Conservation (phyloP, 92 coral and sea anemone species). For the Porites divaricata region DNA sequence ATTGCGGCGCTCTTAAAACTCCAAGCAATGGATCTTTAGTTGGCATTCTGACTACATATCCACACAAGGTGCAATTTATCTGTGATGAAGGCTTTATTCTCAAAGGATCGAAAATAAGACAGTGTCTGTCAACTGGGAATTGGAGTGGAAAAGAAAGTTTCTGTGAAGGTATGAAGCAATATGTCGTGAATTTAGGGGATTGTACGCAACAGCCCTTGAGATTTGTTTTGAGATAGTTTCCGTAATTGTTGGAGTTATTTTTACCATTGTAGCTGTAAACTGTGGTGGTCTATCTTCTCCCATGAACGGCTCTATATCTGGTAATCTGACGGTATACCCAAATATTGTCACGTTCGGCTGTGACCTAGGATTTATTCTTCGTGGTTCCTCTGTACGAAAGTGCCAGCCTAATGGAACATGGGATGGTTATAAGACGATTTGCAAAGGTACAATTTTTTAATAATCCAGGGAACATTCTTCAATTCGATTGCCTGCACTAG, state of each 20-base stretch:
- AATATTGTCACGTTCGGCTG: constrained; percentile 39
- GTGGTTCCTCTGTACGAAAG: constrained; percentile 50
- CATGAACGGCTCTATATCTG: constrained; percentile 24
- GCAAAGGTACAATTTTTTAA: constrained; percentile 17
- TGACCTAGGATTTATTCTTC: constrained; percentile 54
- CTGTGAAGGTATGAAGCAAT: constrained; percentile 55
- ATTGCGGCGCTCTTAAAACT: constrained; percentile 24
- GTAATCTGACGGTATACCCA: constrained; percentile 45
- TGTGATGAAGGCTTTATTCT: constrained; percentile 43
- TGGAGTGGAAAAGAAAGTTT: constrained; percentile 54
- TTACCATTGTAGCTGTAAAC: constrained; percentile 11
- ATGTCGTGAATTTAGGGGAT: too few species aligned
- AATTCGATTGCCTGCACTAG: too few species aligned
- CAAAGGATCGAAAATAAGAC: constrained; percentile 34
- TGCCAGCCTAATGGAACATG: constrained; percentile 61
- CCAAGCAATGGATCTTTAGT: constrained; percentile 39
- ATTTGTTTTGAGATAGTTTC: too few species aligned
- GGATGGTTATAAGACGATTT: constrained; percentile 33
- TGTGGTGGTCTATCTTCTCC: constrained; percentile 32
- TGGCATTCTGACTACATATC: constrained; percentile 36
- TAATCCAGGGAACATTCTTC: too few species aligned
- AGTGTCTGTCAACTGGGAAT: constrained; percentile 54
- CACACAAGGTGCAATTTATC: constrained; percentile 10
- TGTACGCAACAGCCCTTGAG: too few species aligned
- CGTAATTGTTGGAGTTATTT: not conserved